Conservation (phyloP, 2,888 invertebrate genomes). For the Stenotaenia linearis region DNA sequence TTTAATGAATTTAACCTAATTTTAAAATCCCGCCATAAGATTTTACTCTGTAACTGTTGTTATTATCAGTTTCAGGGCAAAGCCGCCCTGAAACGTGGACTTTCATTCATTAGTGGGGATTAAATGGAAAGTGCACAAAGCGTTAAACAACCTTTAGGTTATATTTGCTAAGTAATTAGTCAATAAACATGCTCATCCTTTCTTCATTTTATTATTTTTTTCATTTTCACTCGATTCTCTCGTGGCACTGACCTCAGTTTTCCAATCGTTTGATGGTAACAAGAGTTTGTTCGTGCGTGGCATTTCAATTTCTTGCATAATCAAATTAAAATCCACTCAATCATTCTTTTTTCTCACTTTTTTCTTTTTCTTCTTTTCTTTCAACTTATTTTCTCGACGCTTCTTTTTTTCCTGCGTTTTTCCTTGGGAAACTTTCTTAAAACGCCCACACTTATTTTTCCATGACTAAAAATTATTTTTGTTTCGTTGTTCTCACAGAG, state of each 20-base stretch:
- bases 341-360: neutral
- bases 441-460: conserved; percentile 18
- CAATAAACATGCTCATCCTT: neutral
- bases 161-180: neutral
- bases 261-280: conserved; percentile 13
- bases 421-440: neutral
- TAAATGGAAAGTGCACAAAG: neutral
- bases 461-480: neutral
- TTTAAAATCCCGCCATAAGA: neutral
- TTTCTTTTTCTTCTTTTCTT: neutral
- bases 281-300: conserved; percentile 7
- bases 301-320: conserved; percentile 24
- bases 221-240: neutral
- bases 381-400: neutral
- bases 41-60: neutral
- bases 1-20: neutral
- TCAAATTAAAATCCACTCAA: conserved; percentile 21
- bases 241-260: conserved; percentile 10
- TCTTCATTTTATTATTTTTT: neutral
- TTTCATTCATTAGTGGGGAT: neutral
- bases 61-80: neutral
- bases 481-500: neutral
- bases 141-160: neutral
- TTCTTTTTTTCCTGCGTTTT: neutral
- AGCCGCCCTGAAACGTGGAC: neutral